These are phyloP conservation scores for Philonicus albiceps DNA, from an alignment of 2,888 invertebrate species.

Conservation along the genomic window DNA sequence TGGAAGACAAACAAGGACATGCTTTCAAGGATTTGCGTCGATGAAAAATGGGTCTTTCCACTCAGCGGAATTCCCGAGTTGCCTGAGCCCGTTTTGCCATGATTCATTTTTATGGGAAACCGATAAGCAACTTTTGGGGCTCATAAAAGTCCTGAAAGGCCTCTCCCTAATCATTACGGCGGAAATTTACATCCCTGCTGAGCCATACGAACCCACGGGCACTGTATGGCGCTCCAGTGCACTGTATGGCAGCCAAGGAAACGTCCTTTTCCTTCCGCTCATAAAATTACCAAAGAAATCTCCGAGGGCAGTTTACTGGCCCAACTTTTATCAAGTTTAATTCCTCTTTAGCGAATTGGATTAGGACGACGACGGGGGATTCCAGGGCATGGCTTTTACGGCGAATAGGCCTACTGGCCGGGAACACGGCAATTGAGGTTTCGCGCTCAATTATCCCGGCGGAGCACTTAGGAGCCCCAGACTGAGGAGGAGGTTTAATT, in stretches of 20 bases:
- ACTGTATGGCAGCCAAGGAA: neutral
- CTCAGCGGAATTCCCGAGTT: neutral
- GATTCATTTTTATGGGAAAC: neutral
- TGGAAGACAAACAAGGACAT: neutral
- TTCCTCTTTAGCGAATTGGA: constrained; percentile 31
- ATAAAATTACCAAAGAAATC: constrained; percentile 12
- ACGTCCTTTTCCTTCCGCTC: neutral
- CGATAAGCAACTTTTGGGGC: neutral
- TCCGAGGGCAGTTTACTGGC: neutral
- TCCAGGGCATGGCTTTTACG: neutral
- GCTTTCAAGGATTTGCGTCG: neutral
- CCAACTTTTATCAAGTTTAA: constrained; percentile 14
- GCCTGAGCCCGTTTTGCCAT: neutral
- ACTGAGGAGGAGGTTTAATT: neutral
- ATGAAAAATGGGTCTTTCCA: neutral
- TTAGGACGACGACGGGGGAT: neutral
- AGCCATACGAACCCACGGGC: neutral
- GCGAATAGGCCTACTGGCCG: neutral
- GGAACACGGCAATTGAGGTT: constrained; percentile 11
- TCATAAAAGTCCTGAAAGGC: neutral
- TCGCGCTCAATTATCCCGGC: constrained; percentile 15
- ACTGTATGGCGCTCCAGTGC: neutral
- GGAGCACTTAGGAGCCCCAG: neutral
- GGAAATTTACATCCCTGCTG: constrained; percentile 11
- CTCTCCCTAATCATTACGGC: neutral